Evolutionary conservation across 2,888 invertebrate genomes (phyloP).

Genomic region (Anagyrus pseudococci): DNA sequence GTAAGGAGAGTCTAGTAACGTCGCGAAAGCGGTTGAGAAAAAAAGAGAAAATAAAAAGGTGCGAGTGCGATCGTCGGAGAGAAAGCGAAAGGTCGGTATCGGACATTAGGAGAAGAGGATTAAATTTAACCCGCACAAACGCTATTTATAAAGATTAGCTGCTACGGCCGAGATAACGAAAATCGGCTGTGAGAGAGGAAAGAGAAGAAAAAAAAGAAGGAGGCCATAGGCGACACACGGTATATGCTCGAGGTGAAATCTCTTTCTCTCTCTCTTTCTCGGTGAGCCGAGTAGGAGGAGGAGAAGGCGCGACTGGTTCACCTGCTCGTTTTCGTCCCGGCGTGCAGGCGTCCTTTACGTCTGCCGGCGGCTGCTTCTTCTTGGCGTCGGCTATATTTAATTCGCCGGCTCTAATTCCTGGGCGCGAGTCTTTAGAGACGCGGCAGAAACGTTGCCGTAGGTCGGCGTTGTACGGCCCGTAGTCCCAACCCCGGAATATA

Average conservation of each 20-base stretch:
- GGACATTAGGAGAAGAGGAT: constrained; percentile 55
- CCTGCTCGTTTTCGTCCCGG: constrained; percentile 36
- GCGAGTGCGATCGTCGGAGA: constrained; percentile 30
- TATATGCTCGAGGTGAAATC: too few species aligned
- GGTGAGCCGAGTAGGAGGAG: constrained; percentile 33
- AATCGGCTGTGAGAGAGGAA: constrained; percentile 39
- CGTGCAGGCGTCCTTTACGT: constrained; percentile 35
- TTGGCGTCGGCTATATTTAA: constrained; percentile 34
- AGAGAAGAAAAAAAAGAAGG: constrained; percentile 20
- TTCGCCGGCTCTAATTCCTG: constrained; percentile 33
- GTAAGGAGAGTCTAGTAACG: too few species aligned
- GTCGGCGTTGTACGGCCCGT: neutral
- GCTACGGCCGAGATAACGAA: constrained; percentile 58
- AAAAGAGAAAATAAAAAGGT: too few species aligned
- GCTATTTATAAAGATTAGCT: constrained; percentile 61
- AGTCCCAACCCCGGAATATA: too few species aligned
- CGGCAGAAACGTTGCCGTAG: neutral
- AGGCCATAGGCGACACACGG: constrained; percentile 17
- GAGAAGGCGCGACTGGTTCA: constrained; percentile 43
- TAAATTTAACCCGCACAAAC: constrained; percentile 58
- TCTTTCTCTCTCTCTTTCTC: constrained; percentile 6
- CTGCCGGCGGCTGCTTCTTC: too few species aligned
- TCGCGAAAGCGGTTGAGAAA: too few species aligned
- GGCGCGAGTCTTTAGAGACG: constrained; percentile 5
- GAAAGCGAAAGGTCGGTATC: constrained; percentile 42